These are phyloP conservation scores for Trichechus manatus DNA, from an alignment of 2,113 vertebrate species.

Conservation along the genomic window DNA sequence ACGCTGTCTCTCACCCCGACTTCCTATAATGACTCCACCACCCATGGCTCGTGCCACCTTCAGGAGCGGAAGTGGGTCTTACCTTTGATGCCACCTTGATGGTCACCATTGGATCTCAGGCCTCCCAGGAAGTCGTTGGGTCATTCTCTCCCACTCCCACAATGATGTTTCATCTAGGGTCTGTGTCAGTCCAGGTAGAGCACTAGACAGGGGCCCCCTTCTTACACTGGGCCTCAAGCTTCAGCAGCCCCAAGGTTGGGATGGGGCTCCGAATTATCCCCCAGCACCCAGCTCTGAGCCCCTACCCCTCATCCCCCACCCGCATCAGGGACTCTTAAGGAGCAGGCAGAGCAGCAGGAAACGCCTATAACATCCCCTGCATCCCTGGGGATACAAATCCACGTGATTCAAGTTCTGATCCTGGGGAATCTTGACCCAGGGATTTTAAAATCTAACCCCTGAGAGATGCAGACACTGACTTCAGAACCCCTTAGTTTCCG, in stretches of 20 bases:
- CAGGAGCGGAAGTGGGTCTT: background rate
- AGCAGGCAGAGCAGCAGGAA: too few species aligned
- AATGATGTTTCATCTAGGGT: background rate
- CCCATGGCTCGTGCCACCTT: background rate
- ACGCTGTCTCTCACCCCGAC: too few species aligned
- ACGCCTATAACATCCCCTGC: background rate
- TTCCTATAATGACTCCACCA: background rate
- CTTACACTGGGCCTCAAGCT: background rate
- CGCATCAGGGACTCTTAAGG: fast-evolving
- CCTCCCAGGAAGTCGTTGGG: background rate
- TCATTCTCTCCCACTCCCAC: background rate
- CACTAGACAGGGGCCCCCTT: background rate
- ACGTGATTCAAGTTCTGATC: background rate
- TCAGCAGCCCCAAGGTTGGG: background rate
- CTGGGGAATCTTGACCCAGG: background rate
- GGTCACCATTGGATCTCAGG: background rate
- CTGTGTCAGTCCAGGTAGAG: background rate
- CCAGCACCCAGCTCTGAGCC: background rate
- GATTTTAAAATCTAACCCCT: background rate
- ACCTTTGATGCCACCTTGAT: background rate
- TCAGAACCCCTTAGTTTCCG: background rate
- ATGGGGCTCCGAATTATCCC: background rate
- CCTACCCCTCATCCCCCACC: background rate
- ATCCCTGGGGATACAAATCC: background rate
- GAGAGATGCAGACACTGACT: background rate